Evolutionary conservation across 2,888 invertebrate genomes (phyloP), one percentile per base, ranked within the genome.

Genomic region (Tridacna crocea): DNA sequence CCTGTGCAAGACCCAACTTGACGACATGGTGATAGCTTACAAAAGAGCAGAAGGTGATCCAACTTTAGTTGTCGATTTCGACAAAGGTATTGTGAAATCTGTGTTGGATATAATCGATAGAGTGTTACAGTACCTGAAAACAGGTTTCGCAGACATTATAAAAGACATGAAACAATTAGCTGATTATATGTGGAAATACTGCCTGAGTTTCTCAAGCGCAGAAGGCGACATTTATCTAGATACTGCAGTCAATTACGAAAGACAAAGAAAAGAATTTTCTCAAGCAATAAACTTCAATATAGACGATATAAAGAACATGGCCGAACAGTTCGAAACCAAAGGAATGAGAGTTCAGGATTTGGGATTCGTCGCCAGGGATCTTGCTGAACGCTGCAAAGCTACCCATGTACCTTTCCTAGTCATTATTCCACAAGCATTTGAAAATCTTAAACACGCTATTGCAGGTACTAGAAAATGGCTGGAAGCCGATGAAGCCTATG

Each of bases 231-330:
- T 79, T 2, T 92, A 91, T 81, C 76, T 92, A 75, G 92, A 92
- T 80, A 92, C 92, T 10, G 91, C 91, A 13, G 87, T 89, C 10
- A 92, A 91, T 75, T 92, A 92, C 80, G 91, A 92, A 79, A 88
- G 88, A 75, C 91, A 91, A 83, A 81, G 90, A 65, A 77, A 83
- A 19, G 93, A 92, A 46, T 87, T 91, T 61, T 83, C 79, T 4
- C 63, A 84, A 19, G 91, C 90, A 0, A 89, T 92, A 8, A 77
- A 78, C 36, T 77, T 87, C 24, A 91, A 91, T 74, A 66, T 91
- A 19, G 83, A 90, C 48, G 90, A 90, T 66, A 89, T 92, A 19
- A 76, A 79, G 0, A 84, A 87, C n/a, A 90, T 92, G 90, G 89
- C 90, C 11, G 88, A 89, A 74, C 90, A 88, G 73, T 92, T 92